A percentile compares a stretch with the other conserved stretches of the same genome.
Evolutionary conservation across 2,797 vertebrate genomes (phyloP).

Genomic region (Rhabdomys pumilio): DNA sequence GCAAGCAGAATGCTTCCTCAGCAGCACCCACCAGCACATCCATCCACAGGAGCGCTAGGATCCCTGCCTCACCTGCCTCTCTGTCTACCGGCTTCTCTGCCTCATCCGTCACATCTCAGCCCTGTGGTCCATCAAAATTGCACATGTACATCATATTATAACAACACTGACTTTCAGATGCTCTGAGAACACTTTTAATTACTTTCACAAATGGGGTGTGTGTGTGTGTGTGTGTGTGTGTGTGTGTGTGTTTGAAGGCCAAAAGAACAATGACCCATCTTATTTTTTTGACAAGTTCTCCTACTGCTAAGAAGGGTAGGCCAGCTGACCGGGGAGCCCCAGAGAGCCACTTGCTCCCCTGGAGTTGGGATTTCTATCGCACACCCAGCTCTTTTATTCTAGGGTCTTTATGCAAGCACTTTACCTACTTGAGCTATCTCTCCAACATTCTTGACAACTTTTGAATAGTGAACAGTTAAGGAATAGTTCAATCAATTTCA

Average conservation of each 20-base stretch:
- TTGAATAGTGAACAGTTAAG: neutral
- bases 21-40: neutral
- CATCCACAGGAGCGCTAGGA: neutral
- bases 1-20: neutral
- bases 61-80: neutral
- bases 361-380: no score
- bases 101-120: neutral
- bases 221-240: neutral
- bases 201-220: neutral
- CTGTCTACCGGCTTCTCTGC: no score
- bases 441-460: neutral
- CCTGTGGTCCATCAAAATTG: neutral
- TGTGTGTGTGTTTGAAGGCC: neutral
- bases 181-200: neutral
- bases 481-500: neutral
- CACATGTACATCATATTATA: neutral
- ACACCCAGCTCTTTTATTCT: neutral
- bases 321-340: neutral
- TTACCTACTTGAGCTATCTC: neutral
- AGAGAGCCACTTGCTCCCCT: neutral
- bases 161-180: slow-evolving; percentile 15
- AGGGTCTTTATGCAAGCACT: neutral
- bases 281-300: neutral
- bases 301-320: neutral
- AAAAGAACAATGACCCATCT: neutral